Percentiles rank a stretch among this genome's conserved stretches.
Conservation (phyloP, 2,888 invertebrate species). For the Caenorhabditis doughertyi region DNA sequence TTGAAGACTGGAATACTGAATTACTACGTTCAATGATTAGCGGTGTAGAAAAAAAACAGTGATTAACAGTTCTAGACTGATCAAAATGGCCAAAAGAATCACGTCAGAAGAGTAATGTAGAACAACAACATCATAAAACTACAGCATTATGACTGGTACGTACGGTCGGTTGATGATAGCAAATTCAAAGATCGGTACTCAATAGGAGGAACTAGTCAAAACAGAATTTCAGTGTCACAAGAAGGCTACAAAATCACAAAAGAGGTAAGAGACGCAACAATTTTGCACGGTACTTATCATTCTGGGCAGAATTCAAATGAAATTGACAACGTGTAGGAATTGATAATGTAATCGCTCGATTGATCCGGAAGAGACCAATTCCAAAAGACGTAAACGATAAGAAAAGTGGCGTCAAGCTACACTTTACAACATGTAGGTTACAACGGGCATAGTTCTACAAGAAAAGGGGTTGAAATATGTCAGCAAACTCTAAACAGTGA, state of each 20-base stretch:
- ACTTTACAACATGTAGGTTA: conserved; percentile 2
- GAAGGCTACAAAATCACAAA: not conserved
- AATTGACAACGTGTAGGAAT: conserved; percentile 23
- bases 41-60: not conserved
- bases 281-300: conserved; percentile 17
- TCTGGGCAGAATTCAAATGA: not conserved
- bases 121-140: conserved; percentile 4
- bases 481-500: conserved; percentile 14
- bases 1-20: not conserved
- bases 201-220: not conserved
- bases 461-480: not conserved
- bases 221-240: not conserved
- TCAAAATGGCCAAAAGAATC: not conserved
- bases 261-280: conserved; percentile 21
- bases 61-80: not conserved
- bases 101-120: not conserved
- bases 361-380: conserved; percentile 45
- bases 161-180: not conserved
- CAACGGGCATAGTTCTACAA: conserved; percentile 4
- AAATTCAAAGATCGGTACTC: conserved; percentile 16
- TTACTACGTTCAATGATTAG: not conserved
- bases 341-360: conserved; percentile 28
- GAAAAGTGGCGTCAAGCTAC: conserved; percentile 19
- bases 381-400: conserved; percentile 12
- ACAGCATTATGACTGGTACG: not conserved